Evolutionary conservation across 2,888 invertebrate genomes (phyloP).

Genomic region (Pachycephus smyrnensis): DNA sequence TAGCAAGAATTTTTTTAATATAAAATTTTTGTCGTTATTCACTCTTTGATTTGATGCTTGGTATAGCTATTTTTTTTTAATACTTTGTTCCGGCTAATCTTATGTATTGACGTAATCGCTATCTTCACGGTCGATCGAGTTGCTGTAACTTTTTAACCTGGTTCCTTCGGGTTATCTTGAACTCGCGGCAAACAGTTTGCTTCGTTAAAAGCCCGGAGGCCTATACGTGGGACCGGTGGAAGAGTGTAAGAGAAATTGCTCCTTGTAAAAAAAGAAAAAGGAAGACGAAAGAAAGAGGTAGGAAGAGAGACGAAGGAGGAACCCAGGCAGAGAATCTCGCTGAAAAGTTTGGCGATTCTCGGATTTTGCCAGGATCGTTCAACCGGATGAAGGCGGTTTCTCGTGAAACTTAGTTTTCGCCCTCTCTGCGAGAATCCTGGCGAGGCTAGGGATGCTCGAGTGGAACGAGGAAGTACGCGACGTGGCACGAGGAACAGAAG

Average conservation of each 20-base stretch:
- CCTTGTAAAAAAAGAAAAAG: slow-evolving; percentile 18
- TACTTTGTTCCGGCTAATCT: not conserved
- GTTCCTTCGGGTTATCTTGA: not conserved
- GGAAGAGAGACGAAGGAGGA: slow-evolving; percentile 11
- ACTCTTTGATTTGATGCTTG: not conserved
- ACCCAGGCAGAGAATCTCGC: not conserved
- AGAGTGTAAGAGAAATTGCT: slow-evolving; percentile 14
- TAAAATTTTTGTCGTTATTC: not conserved
- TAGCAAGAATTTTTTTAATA: not conserved
- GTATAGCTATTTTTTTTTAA: not conserved
- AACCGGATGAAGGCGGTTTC: not conserved
- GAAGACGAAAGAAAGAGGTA: slow-evolving; percentile 2
- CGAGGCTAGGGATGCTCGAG: not conserved
- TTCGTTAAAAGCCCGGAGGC: not conserved
- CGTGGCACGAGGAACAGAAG: not conserved
- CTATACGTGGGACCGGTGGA: not conserved
- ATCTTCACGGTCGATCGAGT: not conserved
- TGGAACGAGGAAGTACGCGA: not conserved
- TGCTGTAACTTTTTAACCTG: not conserved
- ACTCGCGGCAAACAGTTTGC: not conserved
- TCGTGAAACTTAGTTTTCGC: not conserved
- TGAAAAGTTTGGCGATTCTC: not conserved
- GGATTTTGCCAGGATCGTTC: not conserved
- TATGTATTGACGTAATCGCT: not conserved
- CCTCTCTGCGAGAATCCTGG: not conserved